Percentiles rank a stretch among this genome's conserved stretches.
phyloP scores from a whole-genome alignment of 2,888 invertebrate species.

The Criorhina ranunculi region DNA sequence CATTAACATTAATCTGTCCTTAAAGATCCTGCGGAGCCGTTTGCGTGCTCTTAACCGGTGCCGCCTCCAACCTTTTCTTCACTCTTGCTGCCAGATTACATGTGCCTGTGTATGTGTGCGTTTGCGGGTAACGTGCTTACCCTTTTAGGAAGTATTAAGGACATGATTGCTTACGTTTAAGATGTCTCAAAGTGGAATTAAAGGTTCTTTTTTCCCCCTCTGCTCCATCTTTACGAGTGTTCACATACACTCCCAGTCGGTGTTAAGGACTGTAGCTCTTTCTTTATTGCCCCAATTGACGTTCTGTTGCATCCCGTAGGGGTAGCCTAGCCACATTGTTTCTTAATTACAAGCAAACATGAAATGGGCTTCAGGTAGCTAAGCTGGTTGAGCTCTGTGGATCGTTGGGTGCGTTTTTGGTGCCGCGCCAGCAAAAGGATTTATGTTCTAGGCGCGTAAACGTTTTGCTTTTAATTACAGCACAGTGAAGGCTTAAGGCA shows the following conservation, averaged over 20 bases:
- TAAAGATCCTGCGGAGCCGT: conserved; percentile 64
- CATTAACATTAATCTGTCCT: conserved; percentile 74
- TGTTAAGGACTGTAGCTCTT: conserved; percentile 44
- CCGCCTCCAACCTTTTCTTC: conserved; percentile 24
- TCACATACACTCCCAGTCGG: conserved; percentile 1
- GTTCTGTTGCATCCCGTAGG: conserved; percentile 68
- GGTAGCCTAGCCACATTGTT: conserved; percentile 68
- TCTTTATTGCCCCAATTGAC: conserved; percentile 67
- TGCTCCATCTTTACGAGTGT: conserved; percentile 24
- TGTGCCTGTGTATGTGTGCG: conserved; percentile 14
- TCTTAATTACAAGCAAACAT: conserved; percentile 73
- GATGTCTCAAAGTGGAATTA: conserved; percentile 68
- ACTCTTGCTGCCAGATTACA: conserved; percentile 26
- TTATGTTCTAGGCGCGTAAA: conserved; percentile 64
- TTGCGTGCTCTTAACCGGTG: conserved; percentile 62
- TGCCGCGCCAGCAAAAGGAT: conserved; percentile 18
- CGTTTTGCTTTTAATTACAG: conserved; percentile 66
- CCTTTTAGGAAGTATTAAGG: conserved; percentile 70
- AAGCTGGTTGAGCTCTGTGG: neutral
- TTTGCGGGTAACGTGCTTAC: conserved; percentile 61
- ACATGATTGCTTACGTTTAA: conserved; percentile 73
- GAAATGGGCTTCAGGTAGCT: conserved; percentile 61
- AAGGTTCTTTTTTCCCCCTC: conserved; percentile 7
- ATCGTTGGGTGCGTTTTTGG: conserved; percentile 51
- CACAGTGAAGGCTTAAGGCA: conserved; percentile 41